phyloP scores from a whole-genome alignment of 2,113 vertebrate genomes.

The Tragelaphus imberbis region DNA sequence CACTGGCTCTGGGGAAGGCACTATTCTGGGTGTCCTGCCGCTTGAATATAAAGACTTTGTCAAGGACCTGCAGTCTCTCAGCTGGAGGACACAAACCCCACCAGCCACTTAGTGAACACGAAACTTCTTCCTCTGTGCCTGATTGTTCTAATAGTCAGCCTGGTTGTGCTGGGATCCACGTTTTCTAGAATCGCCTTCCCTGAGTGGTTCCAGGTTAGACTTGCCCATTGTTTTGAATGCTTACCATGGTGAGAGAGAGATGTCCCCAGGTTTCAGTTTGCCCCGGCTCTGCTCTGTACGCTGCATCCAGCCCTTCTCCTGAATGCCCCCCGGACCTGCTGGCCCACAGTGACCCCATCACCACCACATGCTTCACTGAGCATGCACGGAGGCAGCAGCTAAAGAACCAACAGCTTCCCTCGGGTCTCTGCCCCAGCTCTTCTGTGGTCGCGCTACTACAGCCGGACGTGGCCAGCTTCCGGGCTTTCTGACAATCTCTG shows the following conservation, averaged over 20 bases:
- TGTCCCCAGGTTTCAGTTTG: neutral
- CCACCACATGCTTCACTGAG: neutral
- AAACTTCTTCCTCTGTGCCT: neutral
- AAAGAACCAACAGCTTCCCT: neutral
- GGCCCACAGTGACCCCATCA: neutral
- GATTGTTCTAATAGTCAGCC: neutral
- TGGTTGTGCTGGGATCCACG: neutral
- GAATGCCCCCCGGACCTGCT: neutral
- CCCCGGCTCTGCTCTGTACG: rapidly evolving
- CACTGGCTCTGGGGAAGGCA: neutral
- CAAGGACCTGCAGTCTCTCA: neutral
- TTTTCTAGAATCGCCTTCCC: neutral
- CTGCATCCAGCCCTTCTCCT: neutral
- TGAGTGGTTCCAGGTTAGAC: neutral
- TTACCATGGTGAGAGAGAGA: rapidly evolving
- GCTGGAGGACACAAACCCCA: neutral
- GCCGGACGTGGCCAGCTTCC: neutral
- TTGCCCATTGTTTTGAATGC: neutral
- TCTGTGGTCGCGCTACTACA: neutral
- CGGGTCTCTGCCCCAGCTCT: neutral
- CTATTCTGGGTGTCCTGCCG: neutral
- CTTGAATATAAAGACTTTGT: neutral
- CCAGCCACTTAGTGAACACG: neutral
- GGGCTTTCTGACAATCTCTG: neutral
- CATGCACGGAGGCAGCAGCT: neutral